phyloP scores from a whole-genome alignment of 2,797 vertebrate genomes.

The Arremon aurantiirostris region DNA sequence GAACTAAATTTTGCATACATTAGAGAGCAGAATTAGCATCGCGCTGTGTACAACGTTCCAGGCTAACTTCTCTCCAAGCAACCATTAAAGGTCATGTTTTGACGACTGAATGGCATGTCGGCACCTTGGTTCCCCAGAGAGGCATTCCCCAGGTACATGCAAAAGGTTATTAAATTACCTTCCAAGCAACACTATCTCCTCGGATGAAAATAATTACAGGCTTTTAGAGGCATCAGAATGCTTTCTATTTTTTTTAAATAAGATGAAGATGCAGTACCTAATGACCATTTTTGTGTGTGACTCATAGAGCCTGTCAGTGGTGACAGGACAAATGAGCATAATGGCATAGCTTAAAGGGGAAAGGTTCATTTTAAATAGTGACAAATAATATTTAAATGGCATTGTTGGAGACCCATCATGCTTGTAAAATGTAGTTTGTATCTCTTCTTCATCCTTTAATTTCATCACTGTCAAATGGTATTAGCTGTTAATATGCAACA shows the following conservation, averaged over 20 bases:
- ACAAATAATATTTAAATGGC: constrained; percentile 94
- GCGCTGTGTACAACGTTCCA: constrained; percentile 87
- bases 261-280: constrained; percentile 98
- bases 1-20: constrained; percentile 93
- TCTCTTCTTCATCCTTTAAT: constrained; percentile 82
- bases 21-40: constrained; percentile 97
- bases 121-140: constrained; percentile 98
- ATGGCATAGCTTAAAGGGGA: constrained; percentile 94
- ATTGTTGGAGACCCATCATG: constrained; percentile 94
- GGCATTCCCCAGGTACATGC: constrained; percentile 99
- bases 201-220: constrained; percentile 99
- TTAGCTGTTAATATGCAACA: constrained; percentile 81
- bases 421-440: constrained; percentile 87
- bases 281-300: constrained; percentile 98
- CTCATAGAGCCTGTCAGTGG: constrained; percentile 95
- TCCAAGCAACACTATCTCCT: constrained; percentile 91
- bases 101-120: constrained; percentile 99
- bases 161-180: constrained; percentile 99
- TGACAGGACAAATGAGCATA: constrained; percentile 98
- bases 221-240: constrained; percentile 94
- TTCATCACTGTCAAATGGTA: constrained; percentile 81
- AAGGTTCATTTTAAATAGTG: constrained; percentile 90
- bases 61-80: constrained; percentile 97
- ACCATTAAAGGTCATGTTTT: constrained; percentile 99
- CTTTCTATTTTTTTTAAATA: constrained; percentile 88